Evolutionary conservation across 1,140 invertebrate species (phyloP).

Genomic region (Cherax quadricarinatus): DNA sequence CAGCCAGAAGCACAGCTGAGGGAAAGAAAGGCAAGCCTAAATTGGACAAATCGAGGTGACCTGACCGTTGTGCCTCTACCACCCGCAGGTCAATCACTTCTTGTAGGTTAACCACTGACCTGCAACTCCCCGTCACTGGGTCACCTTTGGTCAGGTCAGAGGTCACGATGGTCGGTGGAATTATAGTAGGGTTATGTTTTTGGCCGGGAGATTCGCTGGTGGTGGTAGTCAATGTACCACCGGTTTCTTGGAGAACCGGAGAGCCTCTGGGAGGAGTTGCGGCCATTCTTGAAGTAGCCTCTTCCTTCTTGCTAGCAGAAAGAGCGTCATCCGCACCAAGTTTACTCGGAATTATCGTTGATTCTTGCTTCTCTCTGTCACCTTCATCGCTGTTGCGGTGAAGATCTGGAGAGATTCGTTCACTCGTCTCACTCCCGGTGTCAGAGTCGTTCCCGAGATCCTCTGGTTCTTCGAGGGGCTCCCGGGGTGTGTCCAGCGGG

Average conservation of each 20-base stretch:
- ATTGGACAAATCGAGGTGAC: constrained; percentile 51
- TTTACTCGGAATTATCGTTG: background rate
- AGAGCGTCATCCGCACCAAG: background rate
- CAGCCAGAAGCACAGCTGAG: constrained; percentile 44
- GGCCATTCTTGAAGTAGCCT: background rate
- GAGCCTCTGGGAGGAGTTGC: background rate
- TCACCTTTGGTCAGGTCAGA: background rate
- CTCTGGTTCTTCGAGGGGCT: background rate
- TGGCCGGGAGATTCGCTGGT: background rate
- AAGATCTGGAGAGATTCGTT: background rate
- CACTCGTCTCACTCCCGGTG: background rate
- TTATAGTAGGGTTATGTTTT: background rate
- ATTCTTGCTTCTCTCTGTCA: background rate
- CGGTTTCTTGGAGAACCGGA: background rate
- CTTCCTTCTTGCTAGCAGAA: background rate
- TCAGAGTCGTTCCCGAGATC: background rate
- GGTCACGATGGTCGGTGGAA: constrained; percentile 37
- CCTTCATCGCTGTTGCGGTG: background rate
- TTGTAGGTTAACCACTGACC: constrained; percentile 21
- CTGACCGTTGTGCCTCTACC: constrained; percentile 35
- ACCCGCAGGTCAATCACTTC: constrained; percentile 48
- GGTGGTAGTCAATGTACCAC: background rate
- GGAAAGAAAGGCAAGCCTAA: constrained; percentile 56
- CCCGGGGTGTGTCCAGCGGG: background rate
- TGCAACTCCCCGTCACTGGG: background rate